Percentiles rank a stretch among this genome's conserved stretches.
These are phyloP conservation scores for Macroglossus sobrinus DNA, from an alignment of 2,113 vertebrate genomes.

Conservation along the genomic window DNA sequence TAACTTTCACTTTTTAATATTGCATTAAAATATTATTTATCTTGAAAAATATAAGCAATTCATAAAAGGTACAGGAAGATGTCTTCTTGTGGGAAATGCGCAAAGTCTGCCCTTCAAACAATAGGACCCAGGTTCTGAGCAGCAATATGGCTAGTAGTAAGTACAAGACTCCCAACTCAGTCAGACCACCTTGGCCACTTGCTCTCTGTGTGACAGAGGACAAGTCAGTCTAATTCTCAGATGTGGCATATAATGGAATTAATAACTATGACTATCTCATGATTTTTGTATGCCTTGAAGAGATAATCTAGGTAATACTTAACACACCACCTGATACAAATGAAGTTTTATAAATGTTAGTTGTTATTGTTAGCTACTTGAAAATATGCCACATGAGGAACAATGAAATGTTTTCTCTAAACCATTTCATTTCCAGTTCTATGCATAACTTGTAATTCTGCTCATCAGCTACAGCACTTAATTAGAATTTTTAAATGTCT, in stretches of 20 bases:
- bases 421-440: neutral
- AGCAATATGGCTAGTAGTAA: fast-evolving
- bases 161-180: neutral
- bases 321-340: neutral
- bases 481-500: neutral
- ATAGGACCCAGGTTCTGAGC: neutral
- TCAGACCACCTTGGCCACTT: neutral
- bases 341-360: neutral
- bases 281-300: neutral
- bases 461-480: neutral
- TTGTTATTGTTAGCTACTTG: neutral
- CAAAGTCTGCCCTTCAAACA: constrained; percentile 17
- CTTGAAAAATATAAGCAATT: neutral
- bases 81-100: neutral
- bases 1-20: neutral
- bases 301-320: neutral
- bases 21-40: neutral
- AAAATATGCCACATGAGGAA: neutral
- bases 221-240: neutral
- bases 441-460: neutral
- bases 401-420: neutral
- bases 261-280: neutral
- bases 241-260: neutral
- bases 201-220: neutral
- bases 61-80: neutral